Evolutionary conservation across 2,888 invertebrate genomes (phyloP), one percentile per base, ranked within the genome.

Genomic region (Andrena hattorfiana): DNA sequence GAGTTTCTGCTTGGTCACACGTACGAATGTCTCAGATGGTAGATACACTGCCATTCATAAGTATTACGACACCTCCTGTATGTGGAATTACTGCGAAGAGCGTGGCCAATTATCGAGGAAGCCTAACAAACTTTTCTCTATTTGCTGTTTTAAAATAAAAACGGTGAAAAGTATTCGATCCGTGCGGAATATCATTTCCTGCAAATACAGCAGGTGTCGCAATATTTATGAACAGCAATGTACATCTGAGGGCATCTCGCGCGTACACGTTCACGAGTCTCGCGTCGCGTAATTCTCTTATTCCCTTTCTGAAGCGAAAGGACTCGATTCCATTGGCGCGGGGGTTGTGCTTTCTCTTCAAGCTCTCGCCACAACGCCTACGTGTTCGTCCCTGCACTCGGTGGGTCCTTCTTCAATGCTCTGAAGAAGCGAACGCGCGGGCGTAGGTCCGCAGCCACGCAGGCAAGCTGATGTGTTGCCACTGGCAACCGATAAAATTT

Each of bases 401-500:
- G 54, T 60, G 30, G 13, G 42, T 28, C 63, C 63, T 35, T 78
- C 78, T 74, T 78, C 28, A 30, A 48, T 66, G 54, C 69, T 75
- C 76, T 68, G 76, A 79, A 71, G 84, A 84, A 88, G 75, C 49
- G 20, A 87, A 67, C 78, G 69, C 78, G 69, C 62, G 79, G 83
- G 20, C 69, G 62, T 71, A 79, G 63, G 70, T 35, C 66, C 69
- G 68, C 73, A 70, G 77, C 81, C 75, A 80, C 89, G 78, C 83
- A 88, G 88, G 87, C 82, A 87, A 87, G 83, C 84, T 81, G 86
- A 88, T 89, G 88, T 89, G 92, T 92, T 92, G 91, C 91, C 91
- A 87, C 75, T 89, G 87, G 91, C 90, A 91, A 91, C 92, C 88
- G 90, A 90, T 91, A 89, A 90, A 91, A 90, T 84, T 56, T 87